Base-by-base conservation (phyloP, 1,140 invertebrate genomes). In the Coenobita brevimanus region DNA sequence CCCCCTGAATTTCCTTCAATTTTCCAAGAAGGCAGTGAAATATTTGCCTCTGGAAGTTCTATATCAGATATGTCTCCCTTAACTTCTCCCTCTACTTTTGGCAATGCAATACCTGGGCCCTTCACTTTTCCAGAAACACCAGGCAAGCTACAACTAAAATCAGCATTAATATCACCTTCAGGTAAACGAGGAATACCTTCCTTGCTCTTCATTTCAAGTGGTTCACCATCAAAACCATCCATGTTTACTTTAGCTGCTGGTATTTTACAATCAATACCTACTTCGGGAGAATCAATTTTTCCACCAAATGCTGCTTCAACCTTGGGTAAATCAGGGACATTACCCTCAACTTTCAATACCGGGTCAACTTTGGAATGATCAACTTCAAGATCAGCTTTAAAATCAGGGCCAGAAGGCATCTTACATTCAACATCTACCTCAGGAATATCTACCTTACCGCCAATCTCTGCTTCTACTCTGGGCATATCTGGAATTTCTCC, bases 181-280 rank as follows among this genome's bases (percentile, higher is more conserved):
- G 82, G 82, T 38, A 76, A 15, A 54, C 78, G 54, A 15, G 78
- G 78, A 41, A 81, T 21, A 27, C 57, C 43, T 13, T 62, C 71
- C 17, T 88, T 69, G 24, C 75, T n/a, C 13, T 73, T 75, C 15
- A 88, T 27, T 27, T 71, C 67, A 71, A 30, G 67, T 33, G 24
- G 2, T 1, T 60, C 54, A 81, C 24, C 6, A 50, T 50, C 46
- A 50, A 50, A 17, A 17, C 17, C 46, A 50, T 6, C 46, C 46
- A 8, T 50, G 17, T 8, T 8, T 50, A 8, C 24, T 30, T 41
- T 41, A 79, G 46, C 21, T 24, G 75, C 21, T 0, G 75, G 73
- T 27, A 79, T 0, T 30, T 43, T 86, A 24, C 41, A 38, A 43
- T 78, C 73, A 2, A 86, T 27, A 17, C 67, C 75, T 8, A 86